phyloP scores from a whole-genome alignment of 1,140 invertebrate species.

The Sycobia sp. region DNA sequence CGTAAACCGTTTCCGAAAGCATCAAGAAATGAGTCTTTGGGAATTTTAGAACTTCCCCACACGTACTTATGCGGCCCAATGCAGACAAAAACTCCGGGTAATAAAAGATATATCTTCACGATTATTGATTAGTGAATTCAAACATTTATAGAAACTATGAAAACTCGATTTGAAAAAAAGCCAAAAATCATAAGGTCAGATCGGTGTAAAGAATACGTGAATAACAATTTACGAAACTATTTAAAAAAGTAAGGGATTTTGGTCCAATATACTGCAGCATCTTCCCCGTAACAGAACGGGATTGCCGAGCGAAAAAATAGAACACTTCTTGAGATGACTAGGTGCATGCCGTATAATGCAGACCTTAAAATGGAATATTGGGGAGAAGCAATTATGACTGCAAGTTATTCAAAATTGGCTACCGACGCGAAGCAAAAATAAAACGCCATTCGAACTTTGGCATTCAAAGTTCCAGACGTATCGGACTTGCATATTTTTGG shows the following conservation, averaged over 20 bases:
- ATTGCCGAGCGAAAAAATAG: neutral
- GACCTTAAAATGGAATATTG: neutral
- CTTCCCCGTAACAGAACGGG: neutral
- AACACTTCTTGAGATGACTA: neutral
- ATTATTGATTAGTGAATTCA: neutral
- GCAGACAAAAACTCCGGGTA: too few species aligned
- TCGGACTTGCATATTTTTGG: constrained; percentile 18
- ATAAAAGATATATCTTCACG: constrained; percentile 31
- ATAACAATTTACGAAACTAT: neutral
- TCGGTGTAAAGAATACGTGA: neutral
- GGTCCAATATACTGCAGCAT: neutral
- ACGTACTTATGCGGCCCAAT: constrained; percentile 22
- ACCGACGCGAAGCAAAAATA: constrained; percentile 11
- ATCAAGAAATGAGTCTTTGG: constrained; percentile 5
- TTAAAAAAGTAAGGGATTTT: neutral
- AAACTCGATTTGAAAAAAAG: constrained; percentile 41
- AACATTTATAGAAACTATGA: neutral
- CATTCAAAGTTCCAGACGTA: constrained; percentile 20
- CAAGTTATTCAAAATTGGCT: constrained; percentile 41
- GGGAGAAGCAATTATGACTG: neutral
- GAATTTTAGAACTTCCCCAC: constrained; percentile 1
- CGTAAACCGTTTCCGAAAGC: constrained; percentile 33
- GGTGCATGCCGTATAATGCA: neutral
- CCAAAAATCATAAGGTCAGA: constrained; percentile 24
- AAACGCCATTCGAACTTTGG: constrained; percentile 35